Base-by-base conservation (phyloP, 2,888 invertebrate genomes). In the Amphipoea lucens region DNA sequence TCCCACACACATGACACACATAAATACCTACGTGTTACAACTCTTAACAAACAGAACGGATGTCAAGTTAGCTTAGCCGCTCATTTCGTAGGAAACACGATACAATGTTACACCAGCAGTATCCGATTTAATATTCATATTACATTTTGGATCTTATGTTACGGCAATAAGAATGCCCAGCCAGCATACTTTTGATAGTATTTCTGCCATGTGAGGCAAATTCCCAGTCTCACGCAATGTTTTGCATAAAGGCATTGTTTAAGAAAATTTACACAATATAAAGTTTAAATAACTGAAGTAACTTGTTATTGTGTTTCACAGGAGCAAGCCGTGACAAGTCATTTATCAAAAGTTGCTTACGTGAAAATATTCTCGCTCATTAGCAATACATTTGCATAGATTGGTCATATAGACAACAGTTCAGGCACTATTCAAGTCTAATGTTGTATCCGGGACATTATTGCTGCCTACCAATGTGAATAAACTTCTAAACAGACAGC, bases 201-300 rank as follows among this genome's bases (percentile, higher is more conserved):
- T 73, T 81, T 86, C 76, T 83, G 62, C 69, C 78, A 83, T 77
- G 87, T 81, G 45, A 74, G 75, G 75, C 69, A 77, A 85, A 82
- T 94, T 94, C 94, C 91, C 94, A 94, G 92, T 94, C 94, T 78
- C 94, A 94, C 93, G 93, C 89, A 89, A 88, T 81, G 90, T 90
- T 94, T 92, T 92, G 91, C 93, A 93, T 93, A 92, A 90, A 91
- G 79, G 87, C 93, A 94, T 94, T 95, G 94, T 94, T 92, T 88
- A 85, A 90, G 88, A 87, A 75, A 87, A 87, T 90, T 89, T 86
- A 84, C 87, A 90, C 87, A 88, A 83, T 82, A 85, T 87, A 82
- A 82, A 87, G 85, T 86, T 86, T 71, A 86, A 86, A 82, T 84
- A 84, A 72, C 76, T 83, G 65, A 65, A 74, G 69, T 76, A 79